Evolutionary conservation across 2,797 vertebrate genomes (phyloP), one percentile per base, ranked within the genome.

Genomic region (Phyllotis vaccarum): DNA sequence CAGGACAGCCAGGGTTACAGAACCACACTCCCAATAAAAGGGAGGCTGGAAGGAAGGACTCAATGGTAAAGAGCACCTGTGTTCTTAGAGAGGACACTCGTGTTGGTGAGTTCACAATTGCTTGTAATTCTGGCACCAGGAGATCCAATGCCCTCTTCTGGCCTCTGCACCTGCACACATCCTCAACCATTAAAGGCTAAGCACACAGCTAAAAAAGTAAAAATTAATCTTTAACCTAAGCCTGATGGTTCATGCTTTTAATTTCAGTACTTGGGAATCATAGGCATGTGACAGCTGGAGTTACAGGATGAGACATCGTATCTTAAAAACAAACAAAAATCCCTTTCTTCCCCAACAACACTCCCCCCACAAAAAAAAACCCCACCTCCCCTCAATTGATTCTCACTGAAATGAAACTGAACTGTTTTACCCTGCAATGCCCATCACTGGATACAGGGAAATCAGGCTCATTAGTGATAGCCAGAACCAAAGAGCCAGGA

Each of bases 391-490:
- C 22, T 11, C n/a, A 60, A 60, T 1, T 40, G 22, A 60, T 14
- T 12, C 40, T 83, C 27, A 83, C 17, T 46, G 62, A 95, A 91
- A 74, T 89, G 87, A 89, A 24, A 88, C 27, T 62, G 49, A 37
- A 90, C 0, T 58, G 49, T 78, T 86, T 93, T 89, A 91, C 17
- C 92, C 49, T 82, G 76, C 27, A 96, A 80, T 91, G 89, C 64
- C 21, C 14, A 68, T 54, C 10, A 86, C 1, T 29, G 22, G 70
- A 46, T 64, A 70, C 24, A 27, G 54, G 37, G 40, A 96, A 81
- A 66, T 85, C 31, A 40, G 29, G 40, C 58, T 60, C 16, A 37
- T 22, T 43, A 43, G 14, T 64, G 27, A 64, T 19, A 89, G 58
- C 10, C 52, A 93, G 94, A 96, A 86, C 17, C 56, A 76, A 68